Evolutionary conservation across 2,797 vertebrate species (phyloP), one percentile per base, ranked within the genome.

Genomic region (Sebastolobus alascanus): DNA sequence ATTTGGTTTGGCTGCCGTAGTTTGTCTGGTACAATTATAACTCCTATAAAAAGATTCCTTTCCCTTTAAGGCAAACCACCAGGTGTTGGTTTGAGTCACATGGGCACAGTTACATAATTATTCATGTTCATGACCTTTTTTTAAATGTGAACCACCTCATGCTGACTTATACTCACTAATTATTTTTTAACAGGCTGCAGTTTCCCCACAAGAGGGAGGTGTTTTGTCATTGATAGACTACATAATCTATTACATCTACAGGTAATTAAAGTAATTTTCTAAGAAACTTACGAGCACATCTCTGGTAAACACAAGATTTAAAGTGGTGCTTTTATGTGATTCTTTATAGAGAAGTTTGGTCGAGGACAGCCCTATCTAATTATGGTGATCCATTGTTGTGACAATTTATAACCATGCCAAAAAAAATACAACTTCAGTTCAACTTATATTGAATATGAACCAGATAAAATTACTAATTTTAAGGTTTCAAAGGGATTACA

Each of bases 151-250:
- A 65, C 18, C 12, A 64, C 2, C 54, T 75, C 27, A n/a, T 38
- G 16, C 12, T 56, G 20, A 14, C 50, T 29, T 46, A 12, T 25
- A 74, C 5, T 1, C 14, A 79, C 5, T 29, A n/a, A 54, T 11
- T 70, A n/a, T 55, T 16, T 46, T 73, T 72, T 11, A 73, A n/a
- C 4, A 2, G 8, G 20, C 25, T 64, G 68, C 20, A 18, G 33
- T 63, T 77, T 66, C 52, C 59, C 77, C 59, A 59, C 27, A 29
- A 73, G 66, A 43, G 38, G 50, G 38, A 58, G 25, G 31, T 13
- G 16, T 46, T 80, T 69, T 27, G 16, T 59, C 61, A 83, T 16
- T 35, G 20, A 77, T 74, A 58, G 40, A 54, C 9, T 10, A 35
- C 56, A 43, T 52, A 70, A 55, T 25, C 27, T 38, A 3, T 33